phyloP scores from a whole-genome alignment of 2,888 invertebrate genomes.

The Ornithoptera priamus region DNA sequence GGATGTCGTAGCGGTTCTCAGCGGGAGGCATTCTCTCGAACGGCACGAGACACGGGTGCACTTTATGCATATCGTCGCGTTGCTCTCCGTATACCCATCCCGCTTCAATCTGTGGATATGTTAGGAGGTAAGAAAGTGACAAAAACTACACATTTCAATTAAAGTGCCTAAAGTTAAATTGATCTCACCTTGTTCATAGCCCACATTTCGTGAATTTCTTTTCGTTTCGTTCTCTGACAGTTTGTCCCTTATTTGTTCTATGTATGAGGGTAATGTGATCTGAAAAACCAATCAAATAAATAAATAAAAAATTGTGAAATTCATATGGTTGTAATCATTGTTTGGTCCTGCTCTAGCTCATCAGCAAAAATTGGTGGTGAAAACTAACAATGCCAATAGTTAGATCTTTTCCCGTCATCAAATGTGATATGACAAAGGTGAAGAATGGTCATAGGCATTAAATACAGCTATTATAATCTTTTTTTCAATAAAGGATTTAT shows the following conservation, averaged over 20 bases:
- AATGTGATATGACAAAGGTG: too few species aligned
- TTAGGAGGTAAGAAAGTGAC: not conserved
- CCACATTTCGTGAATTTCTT: slow-evolving; percentile 99
- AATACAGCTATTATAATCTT: too few species aligned
- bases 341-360: not conserved
- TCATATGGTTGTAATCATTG: not conserved
- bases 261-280: slow-evolving; percentile 91
- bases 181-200: slow-evolving; percentile 92
- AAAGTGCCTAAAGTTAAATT: too few species aligned
- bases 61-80: slow-evolving; percentile 92
- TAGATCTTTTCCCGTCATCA: too few species aligned
- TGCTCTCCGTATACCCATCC: slow-evolving; percentile 98
- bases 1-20: slow-evolving; percentile 98
- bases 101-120: slow-evolving; percentile 86
- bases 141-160: too few species aligned
- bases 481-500: too few species aligned
- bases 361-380: too few species aligned
- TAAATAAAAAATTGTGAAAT: not conserved
- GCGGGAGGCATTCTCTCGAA: slow-evolving; percentile 96
- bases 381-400: too few species aligned
- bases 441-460: too few species aligned
- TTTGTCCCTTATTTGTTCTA: slow-evolving; percentile 97
- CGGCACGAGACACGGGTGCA: slow-evolving; percentile 97
- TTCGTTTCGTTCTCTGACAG: slow-evolving; percentile 98
- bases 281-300: slow-evolving; percentile 49